phyloP scores from a whole-genome alignment of 92 coral and sea anemone species.

The Meandrina meandrites region DNA sequence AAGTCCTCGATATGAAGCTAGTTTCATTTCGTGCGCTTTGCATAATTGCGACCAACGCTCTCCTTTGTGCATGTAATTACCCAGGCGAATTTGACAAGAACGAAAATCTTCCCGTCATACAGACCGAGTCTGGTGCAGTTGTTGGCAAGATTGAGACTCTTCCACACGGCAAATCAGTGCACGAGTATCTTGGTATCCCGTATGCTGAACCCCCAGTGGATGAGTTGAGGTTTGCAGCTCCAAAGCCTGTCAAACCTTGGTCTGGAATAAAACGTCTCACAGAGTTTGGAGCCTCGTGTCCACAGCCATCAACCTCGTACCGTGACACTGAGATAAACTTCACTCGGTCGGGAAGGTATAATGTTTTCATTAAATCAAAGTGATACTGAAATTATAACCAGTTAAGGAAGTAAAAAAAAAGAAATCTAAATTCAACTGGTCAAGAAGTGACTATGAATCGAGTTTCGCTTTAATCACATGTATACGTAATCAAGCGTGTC shows the following conservation, averaged over 20 bases:
- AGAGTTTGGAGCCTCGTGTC: slow-evolving; percentile 51
- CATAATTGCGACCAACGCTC: not conserved
- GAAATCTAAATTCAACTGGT: too few species aligned
- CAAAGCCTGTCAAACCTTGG: slow-evolving; percentile 64
- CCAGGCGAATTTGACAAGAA: not conserved
- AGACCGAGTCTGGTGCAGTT: slow-evolving; percentile 56
- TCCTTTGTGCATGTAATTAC: not conserved
- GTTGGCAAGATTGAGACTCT: slow-evolving; percentile 58
- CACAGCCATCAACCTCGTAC: slow-evolving; percentile 42
- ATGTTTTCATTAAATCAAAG: not conserved
- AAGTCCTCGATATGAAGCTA: not conserved
- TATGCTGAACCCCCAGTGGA: slow-evolving; percentile 74
- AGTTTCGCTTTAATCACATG: too few species aligned
- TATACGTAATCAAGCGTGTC: too few species aligned
- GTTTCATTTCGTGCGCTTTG: not conserved
- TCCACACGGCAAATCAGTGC: slow-evolving; percentile 47
- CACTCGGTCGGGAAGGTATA: slow-evolving; percentile 10
- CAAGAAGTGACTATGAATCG: too few species aligned
- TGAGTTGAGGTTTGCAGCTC: slow-evolving; percentile 65
- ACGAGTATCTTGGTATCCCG: slow-evolving; percentile 78
- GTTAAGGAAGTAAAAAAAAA: too few species aligned
- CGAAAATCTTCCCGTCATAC: slow-evolving; percentile 48
- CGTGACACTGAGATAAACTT: not conserved
- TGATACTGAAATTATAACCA: too few species aligned
- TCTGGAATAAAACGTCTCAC: slow-evolving; percentile 57